A percentile compares a stretch with the other conserved stretches of the same genome.
These are phyloP conservation scores for Nomada flava DNA, from an alignment of 2,888 invertebrate genomes.

Conservation along the genomic window DNA sequence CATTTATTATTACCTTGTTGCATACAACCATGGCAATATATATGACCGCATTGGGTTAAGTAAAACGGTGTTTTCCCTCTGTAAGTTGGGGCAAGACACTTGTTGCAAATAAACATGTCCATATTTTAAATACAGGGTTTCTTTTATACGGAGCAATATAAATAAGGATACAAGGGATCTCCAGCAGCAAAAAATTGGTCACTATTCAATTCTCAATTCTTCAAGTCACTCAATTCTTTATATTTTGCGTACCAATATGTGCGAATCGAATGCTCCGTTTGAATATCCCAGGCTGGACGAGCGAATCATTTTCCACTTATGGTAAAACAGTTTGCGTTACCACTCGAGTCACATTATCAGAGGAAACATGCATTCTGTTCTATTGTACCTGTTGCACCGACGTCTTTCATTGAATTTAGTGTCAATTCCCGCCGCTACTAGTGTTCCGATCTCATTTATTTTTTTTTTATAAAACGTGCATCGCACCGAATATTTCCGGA, in stretches of 20 bases:
- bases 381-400: too few species aligned
- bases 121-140: constrained; percentile 27
- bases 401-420: too few species aligned
- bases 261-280: background rate
- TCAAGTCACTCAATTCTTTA: too few species aligned
- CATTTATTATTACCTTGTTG: constrained; percentile 41
- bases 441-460: too few species aligned
- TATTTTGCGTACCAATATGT: background rate
- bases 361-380: too few species aligned
- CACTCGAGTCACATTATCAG: too few species aligned
- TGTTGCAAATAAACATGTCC: constrained; percentile 63
- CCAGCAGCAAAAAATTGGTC: too few species aligned
- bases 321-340: background rate
- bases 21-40: constrained; percentile 61
- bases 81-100: constrained; percentile 41
- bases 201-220: too few species aligned
- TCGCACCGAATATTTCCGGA: too few species aligned
- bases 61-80: constrained; percentile 60
- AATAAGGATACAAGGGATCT: too few species aligned
- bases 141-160: background rate
- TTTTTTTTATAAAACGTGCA: too few species aligned
- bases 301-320: background rate
- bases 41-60: constrained; percentile 67
- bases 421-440: too few species aligned
- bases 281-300: background rate